Evolutionary conservation across 2,113 vertebrate species (phyloP).

Genomic region (Brienomyrus longianalis): DNA sequence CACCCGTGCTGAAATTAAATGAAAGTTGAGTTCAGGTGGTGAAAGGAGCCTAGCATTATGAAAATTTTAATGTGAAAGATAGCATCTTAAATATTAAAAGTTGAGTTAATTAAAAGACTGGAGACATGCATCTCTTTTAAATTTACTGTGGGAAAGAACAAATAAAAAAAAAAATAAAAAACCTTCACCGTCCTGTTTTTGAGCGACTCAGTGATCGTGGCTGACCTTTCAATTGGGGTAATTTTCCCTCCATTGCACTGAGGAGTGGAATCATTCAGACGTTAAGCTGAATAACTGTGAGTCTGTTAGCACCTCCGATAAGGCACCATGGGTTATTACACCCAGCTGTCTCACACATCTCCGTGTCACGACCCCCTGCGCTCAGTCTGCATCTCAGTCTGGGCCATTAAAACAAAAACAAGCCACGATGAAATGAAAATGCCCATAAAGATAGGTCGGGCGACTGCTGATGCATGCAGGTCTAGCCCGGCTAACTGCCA

Average conservation of each 20-base stretch:
- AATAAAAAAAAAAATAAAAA: background rate
- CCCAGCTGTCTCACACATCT: background rate
- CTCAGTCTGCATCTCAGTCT: background rate
- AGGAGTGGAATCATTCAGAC: background rate
- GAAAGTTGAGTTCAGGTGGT: background rate
- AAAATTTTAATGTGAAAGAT: conserved; percentile 54
- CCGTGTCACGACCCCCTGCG: too few species aligned
- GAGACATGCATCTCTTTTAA: conserved; percentile 25
- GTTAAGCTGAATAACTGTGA: background rate
- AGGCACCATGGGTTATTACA: background rate
- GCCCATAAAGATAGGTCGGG: too few species aligned
- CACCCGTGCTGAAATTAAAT: conserved; percentile 48
- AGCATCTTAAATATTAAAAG: conserved; percentile 53
- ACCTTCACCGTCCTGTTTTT: background rate
- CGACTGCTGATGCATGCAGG: too few species aligned
- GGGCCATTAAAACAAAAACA: too few species aligned
- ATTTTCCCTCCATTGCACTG: background rate
- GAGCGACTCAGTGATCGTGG: background rate
- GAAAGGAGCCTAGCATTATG: conserved; percentile 39
- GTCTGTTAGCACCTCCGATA: background rate
- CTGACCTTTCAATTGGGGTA: background rate
- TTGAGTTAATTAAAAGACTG: conserved; percentile 50
- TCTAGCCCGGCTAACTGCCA: too few species aligned
- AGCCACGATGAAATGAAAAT: too few species aligned
- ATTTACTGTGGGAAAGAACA: background rate